Base-by-base conservation (phyloP, 2,888 invertebrate species). In the Eilema sororculum region DNA sequence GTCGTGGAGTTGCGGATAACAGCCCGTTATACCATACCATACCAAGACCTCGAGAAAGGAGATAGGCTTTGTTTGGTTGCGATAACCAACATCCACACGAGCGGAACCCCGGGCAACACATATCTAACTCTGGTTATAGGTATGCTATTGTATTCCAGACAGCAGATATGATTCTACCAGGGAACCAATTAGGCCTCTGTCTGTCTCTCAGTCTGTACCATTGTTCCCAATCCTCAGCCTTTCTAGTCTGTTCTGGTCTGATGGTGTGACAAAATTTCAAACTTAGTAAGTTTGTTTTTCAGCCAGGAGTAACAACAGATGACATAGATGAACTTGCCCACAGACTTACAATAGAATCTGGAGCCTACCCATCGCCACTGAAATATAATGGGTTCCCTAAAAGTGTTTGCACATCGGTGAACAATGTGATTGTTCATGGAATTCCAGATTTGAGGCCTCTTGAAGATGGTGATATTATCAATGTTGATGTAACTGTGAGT, bases 361-460 rank as follows among this genome's bases (percentile, higher is more conserved):
- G 96, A 56, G 98, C 98, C 0, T 99, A 99, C 92, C 99, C 99
- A 12, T 99, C 99, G 24, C 98, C 99, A 0, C 93, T 99, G 60
- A 96, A 97, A 84, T 99, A 99, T 87, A 96, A 96, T 70, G 96
- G 97, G 1, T 99, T 97, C 86, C 98, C 98, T 3, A 99, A 99
- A 87, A 98, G 98, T 73, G 96, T 98, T 4, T 99, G 99, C 87
- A 99, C 99, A 0, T 98, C 98, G 24, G 97, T 99, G 0, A 99
- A 99, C 88, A 98, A 98, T 93, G 97, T 99, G 0, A 98, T 97
- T 25, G 98, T 98, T 79, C 99, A 99, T 94, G 99, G 99, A 3
- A 98, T 99, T 84, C 99, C 99, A 1, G 98, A 99, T 88, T 95
- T 97, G 84, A 96, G 98, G 78, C 96, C 96, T n/a, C 91, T 99